Evolutionary conservation across 1,140 invertebrate species (phyloP), one percentile per base, ranked within the genome.

Genomic region (Zaprionus vittiger): DNA sequence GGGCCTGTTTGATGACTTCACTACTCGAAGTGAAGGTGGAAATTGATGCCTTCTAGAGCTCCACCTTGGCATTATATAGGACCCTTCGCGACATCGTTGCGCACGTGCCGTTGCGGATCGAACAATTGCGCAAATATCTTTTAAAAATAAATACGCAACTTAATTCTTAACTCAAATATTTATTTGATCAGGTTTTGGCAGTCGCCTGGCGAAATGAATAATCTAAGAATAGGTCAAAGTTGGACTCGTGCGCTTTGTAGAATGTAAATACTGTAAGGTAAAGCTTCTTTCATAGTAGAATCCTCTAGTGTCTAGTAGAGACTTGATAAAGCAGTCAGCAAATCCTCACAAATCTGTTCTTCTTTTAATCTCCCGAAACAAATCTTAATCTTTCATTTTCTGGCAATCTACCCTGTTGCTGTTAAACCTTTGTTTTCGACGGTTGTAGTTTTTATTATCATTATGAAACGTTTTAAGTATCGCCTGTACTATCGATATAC

Each of bases 41-140:
- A 69, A 26, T 56, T 52, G 66, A 60, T 69, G 28, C 31, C 12
- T 17, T 52, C 9, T 12, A 28, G 4, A 22, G 9, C 22, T 11
- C 2, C 17, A 38, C 6, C 6, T 12, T 26, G 5, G 1, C 41
- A 12, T 52, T 69, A 15, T 69, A 69, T 69, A 60, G 63, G 6
- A 38, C 11, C 37, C 17, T 2, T 26, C 14, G 20, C 5, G 11
- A 4, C 3, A 6, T 5, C 7, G 20, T 20, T 24, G 15, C 5
- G 5, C 57, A 55, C 44, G 38, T 17, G 37, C n/a, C 20, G 22
- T n/a, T 65, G 11, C 14, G 3, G n/a, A 60, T 26, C 26, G 31
- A 60, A 38, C 66, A 69, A 61, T 69, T 69, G 66, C 31, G 44
- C 56, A 69, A 69, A 69, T 60, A 69, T 26, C 0, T 60, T 26